Evolutionary conservation across 2,113 vertebrate genomes (phyloP).

Genomic region (Suncus etruscus): DNA sequence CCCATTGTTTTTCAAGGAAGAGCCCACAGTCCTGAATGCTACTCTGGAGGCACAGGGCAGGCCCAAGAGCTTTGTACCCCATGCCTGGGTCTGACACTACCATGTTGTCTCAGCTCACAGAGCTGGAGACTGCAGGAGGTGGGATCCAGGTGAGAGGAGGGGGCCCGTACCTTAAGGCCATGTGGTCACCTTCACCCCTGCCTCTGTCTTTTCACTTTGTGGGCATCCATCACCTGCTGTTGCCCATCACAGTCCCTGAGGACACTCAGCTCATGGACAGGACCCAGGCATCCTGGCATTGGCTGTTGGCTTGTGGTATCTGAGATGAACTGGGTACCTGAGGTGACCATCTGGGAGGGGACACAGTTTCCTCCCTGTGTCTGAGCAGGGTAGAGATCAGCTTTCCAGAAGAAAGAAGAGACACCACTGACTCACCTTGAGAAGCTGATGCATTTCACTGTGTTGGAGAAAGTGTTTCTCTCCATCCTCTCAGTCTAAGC

Average conservation of each 20-base stretch:
- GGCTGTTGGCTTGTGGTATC: not conserved
- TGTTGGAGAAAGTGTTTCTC: not conserved
- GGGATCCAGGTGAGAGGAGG: not conserved
- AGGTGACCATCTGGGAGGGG: conserved; percentile 51
- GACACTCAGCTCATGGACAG: not conserved
- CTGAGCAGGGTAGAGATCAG: not conserved
- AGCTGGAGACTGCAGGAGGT: not conserved
- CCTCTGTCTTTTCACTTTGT: not conserved
- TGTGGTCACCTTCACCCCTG: not conserved
- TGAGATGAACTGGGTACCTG: conserved; percentile 43
- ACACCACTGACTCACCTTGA: conserved; percentile 13
- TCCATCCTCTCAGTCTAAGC: not conserved
- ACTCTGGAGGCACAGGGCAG: not conserved
- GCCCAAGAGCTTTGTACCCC: too few relatives aligned
- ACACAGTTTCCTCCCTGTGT: not conserved
- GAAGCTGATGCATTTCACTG: not conserved
- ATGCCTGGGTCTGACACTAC: too few relatives aligned
- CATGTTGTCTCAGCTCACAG: not conserved
- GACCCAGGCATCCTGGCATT: not conserved
- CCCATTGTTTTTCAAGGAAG: not conserved
- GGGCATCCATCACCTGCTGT: not conserved
- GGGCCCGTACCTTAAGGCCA: not conserved
- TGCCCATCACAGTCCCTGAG: not conserved
- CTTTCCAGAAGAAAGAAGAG: conserved; percentile 68
- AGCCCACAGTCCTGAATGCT: not conserved